Base-by-base conservation (phyloP, 2,888 invertebrate species). In the Lomographa bimaculata region DNA sequence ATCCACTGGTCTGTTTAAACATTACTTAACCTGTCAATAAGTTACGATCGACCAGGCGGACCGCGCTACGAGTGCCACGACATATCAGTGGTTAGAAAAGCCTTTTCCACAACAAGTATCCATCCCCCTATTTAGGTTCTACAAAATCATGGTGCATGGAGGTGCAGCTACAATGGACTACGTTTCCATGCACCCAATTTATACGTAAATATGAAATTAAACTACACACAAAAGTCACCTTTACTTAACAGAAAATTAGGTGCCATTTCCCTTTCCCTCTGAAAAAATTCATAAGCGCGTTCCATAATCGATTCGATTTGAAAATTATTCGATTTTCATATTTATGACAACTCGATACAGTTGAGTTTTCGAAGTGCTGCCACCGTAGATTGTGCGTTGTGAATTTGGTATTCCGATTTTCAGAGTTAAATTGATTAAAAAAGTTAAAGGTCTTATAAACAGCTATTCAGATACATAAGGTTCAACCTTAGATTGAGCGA, bases 141-240 rank as follows among this genome's bases (percentile, higher is more conserved):
- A 79, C 76, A 76, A 81, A 81, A 85, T 79, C 81, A 70, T 76
- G 74, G 78, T 82, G 83, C 82, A 81, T 79, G 78, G 71, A 73
- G 74, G 75, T 79, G 82, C 79, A 80, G 74, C 76, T 78, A 81
- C 77, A 79, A 76, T 75, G 71, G 74, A 5, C 77, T 78, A 74
- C 79, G 70, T 76, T 74, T 79, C 79, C 78, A 74, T 83, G 79
- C 81, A 80, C 64, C 61, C 61, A 65, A 67, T 78, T 58, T 70
- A 71, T 71, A 72, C 60, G 60, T 47, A 73, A 74, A 74, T 59
- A 75, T 30, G 48, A 64, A 74, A 20, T n/a, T n/a, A 33, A 29
- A 28, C 33, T 7, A 39, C 65, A 68, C 49, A 41, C 50, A 38
- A 82, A 74, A 73, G 62, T 64, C 49, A 57, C 70, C 81, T 61